Base-by-base conservation (phyloP, 2,888 invertebrate species). In the Aromia moschata region DNA sequence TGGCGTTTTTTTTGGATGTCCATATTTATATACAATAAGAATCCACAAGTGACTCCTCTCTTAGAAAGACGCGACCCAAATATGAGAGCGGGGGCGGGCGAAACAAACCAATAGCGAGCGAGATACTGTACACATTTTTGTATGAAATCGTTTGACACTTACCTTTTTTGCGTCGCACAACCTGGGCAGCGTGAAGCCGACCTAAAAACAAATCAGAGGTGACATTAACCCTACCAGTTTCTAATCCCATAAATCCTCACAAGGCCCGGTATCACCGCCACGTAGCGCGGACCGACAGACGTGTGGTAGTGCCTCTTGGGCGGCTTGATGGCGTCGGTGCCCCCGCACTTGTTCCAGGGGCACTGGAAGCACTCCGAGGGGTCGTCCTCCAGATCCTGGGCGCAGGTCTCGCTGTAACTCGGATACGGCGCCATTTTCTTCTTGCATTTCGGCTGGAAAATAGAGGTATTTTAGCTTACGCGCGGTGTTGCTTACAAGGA, bases 291-390 rank as follows among this genome's bases (percentile, higher is more conserved):
- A 14, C 25, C 37, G 4, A 25, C 31, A 2, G 46, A 44, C 1
- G 72, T 68, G 56, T 73, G 72, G 46, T 64, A 72, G 16, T 58
- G 56, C 17, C 66, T 65, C 51, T 70, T 72, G 2, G 55, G 62
- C 1, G 52, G 63, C 45, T 69, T 74, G 51, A 73, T 71, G 9
- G 44, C 41, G 45, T 38, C 71, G 54, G 66, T 66, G 58, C 30
- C 67, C 9, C 65, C 60, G 15, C 68, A 62, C 5, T 62, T 67
- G 11, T 62, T 65, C 70, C 73, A 74, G 2, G 75, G 75, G 46
- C 75, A 75, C 40, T 69, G 64, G 44, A 69, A 67, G 53, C 74
- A 75, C 53, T 74, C 74, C 0, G 71, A 69, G 1, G 70, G 71
- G 38, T 66, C 65, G 10, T 66, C 63, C 15, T 67, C 67, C 12